Evolutionary conservation across 2,113 vertebrate genomes (phyloP).

Genomic region (Heptranchias perlo): DNA sequence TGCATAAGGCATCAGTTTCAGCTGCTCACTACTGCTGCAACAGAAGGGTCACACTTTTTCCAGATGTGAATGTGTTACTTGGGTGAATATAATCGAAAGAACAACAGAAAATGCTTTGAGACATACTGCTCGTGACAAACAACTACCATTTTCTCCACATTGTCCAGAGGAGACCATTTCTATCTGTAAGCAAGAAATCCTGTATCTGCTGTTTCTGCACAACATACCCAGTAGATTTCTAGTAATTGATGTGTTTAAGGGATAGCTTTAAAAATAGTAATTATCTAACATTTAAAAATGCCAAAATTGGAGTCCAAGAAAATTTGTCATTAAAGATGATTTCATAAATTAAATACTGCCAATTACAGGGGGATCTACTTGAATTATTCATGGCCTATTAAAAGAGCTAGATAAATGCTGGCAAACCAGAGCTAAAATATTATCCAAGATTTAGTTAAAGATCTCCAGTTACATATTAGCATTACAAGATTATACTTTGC

Average conservation of each 20-base stretch:
- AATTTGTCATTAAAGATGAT: neutral
- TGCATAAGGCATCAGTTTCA: constrained; percentile 26
- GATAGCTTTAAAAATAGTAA: neutral
- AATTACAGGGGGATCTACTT: neutral
- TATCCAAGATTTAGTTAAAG: constrained; percentile 1
- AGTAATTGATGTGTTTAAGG: neutral
- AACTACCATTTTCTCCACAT: constrained; percentile 24
- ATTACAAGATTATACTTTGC: neutral
- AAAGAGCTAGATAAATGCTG: neutral
- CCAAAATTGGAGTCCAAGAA: neutral
- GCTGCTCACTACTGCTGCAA: neutral
- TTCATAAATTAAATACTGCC: constrained; percentile 14
- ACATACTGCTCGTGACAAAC: neutral
- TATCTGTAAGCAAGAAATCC: constrained; percentile 5
- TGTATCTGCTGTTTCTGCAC: neutral
- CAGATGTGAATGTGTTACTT: constrained; percentile 32
- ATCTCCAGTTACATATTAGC: neutral
- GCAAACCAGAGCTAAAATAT: neutral
- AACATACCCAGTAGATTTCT: neutral
- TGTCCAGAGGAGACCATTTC: neutral
- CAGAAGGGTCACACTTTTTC: constrained; percentile 16
- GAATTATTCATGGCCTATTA: neutral
- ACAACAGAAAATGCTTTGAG: constrained; percentile 28
- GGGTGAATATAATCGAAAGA: constrained; percentile 23
- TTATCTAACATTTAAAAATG: constrained; percentile 13